Evolutionary conservation across 2,797 vertebrate species (phyloP), one percentile per base, ranked within the genome.

Genomic region (Ceyx erithaca): DNA sequence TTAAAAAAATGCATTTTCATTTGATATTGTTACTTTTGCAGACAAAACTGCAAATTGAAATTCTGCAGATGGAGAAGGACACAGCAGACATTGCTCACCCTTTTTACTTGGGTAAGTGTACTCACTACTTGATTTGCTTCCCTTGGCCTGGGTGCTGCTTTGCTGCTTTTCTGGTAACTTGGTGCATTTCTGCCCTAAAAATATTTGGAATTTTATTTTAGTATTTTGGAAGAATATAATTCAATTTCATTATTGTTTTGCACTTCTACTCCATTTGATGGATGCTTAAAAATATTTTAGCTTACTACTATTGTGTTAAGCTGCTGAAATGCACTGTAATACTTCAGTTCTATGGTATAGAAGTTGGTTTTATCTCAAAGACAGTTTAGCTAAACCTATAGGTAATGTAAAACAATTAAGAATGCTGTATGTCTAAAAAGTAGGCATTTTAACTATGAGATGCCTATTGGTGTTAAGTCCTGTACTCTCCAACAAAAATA

Each of bases 31-130:
- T 94, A 25, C 51, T 92, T 17, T 93, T 95, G 16, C 94, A 98
- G 98, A 97, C 95, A 63, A 98, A 96, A 59, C 78, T 98, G 92
- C 97, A 98, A 91, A 81, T 75, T 79, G 97, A 98, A 96, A 90
- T 98, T 46, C 62, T 98, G 79, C 80, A 61, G 78, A 46, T 98
- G 90, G 97, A 98, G 95, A 97, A 97, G 66, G 97, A 98, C 52
- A 95, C 96, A 57, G 97, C 97, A 93, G 98, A 98, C 61, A 77
- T 98, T 90, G 76, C 87, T 87, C 96, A 98, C 82, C 92, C 91
- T 73, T 97, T 95, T 77, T 95, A 94, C 88, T 94, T 98, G 46
- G 92, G 98, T 98, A 97, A 97, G 97, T 97, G 63, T 37, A 37
- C 37, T 37, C 37, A 37, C 37, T 14, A 46, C 7, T 8, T 48